A percentile compares a stretch with the other conserved stretches of the same genome.
Conservation (phyloP, 2,888 invertebrate species). For the Cataglyphis cursor region DNA sequence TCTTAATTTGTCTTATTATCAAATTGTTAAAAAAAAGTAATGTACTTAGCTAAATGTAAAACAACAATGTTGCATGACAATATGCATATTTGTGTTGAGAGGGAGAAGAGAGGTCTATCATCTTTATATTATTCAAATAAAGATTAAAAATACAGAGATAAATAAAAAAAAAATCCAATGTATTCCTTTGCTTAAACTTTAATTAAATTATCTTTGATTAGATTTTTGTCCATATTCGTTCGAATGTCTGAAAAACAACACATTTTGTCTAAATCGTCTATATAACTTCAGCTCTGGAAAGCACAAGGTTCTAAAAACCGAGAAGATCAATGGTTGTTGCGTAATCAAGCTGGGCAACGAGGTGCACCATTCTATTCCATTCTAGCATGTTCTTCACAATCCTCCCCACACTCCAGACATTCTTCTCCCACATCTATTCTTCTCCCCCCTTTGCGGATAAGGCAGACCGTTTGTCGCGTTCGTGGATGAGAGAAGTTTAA, state of each 20-base stretch:
- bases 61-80: not conserved
- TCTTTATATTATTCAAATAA: not conserved
- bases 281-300: slow-evolving; percentile 21
- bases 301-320: slow-evolving; percentile 67
- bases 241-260: not conserved
- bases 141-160: not conserved
- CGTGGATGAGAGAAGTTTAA: slow-evolving; percentile 60
- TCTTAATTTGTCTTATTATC: slow-evolving; percentile 2
- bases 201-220: not conserved
- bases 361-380: slow-evolving; percentile 50
- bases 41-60: not conserved
- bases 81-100: not conserved
- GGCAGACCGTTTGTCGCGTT: slow-evolving; percentile 71
- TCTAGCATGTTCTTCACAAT: slow-evolving; percentile 34
- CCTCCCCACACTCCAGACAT: slow-evolving; percentile 37
- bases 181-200: not conserved
- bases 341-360: slow-evolving; percentile 73
- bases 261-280: not conserved
- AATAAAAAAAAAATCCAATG: not conserved
- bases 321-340: slow-evolving; percentile 76
- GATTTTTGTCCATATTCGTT: not conserved
- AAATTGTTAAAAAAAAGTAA: not conserved
- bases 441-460: slow-evolving; percentile 75
- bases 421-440: slow-evolving; percentile 41
- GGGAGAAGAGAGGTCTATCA: not conserved